Percentiles rank a stretch among this genome's conserved stretches.
phyloP scores from a whole-genome alignment of 2,113 vertebrate genomes.

The Amazona guildingii region DNA sequence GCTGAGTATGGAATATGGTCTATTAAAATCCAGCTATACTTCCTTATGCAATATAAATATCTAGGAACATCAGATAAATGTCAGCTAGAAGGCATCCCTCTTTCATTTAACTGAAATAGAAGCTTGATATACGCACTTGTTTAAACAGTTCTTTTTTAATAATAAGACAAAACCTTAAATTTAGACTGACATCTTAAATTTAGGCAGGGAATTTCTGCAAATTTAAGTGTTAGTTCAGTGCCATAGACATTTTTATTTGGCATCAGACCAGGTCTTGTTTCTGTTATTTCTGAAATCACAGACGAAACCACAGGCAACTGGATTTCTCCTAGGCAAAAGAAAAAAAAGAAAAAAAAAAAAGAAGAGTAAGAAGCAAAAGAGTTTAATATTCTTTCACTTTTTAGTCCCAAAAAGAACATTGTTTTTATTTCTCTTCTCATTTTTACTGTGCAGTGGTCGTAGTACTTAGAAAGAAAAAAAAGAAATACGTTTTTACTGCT shows the following conservation, averaged over 20 bases:
- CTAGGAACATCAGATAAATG: background rate
- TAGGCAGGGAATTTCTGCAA: slow-evolving; percentile 6
- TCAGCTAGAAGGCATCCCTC: background rate
- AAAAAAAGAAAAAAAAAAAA: slow-evolving; percentile 39
- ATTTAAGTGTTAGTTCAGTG: background rate
- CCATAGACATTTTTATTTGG: background rate
- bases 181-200: background rate
- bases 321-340: slow-evolving; percentile 33
- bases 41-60: background rate
- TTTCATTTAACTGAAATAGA: background rate
- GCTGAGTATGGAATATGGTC: background rate
- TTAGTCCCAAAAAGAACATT: background rate
- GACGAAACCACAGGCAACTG: slow-evolving; percentile 54
- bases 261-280: background rate
- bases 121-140: background rate
- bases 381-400: slow-evolving; percentile 9
- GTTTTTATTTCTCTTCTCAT: slow-evolving; percentile 22
- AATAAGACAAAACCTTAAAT: background rate
- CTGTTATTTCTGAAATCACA: slow-evolving; percentile 41
- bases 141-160: background rate
- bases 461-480: background rate
- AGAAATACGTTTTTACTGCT: background rate
- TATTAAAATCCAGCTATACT: background rate
- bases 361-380: background rate
- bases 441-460: background rate